phyloP scores from a whole-genome alignment of 2,113 vertebrate genomes.

The Octodon degus region DNA sequence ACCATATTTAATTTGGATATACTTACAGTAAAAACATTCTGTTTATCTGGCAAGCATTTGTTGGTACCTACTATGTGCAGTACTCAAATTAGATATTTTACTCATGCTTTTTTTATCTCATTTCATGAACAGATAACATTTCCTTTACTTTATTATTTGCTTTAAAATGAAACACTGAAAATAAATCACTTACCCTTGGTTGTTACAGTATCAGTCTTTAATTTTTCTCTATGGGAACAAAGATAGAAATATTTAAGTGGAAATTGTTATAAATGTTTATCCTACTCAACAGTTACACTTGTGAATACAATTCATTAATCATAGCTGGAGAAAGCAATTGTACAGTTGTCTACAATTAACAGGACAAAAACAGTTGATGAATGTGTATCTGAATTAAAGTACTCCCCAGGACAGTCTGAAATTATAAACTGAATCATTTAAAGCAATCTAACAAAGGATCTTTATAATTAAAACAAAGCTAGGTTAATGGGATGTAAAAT shows the following conservation, averaged over 20 bases:
- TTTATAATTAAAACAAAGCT: slow-evolving; percentile 96
- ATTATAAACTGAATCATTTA: slow-evolving; percentile 91
- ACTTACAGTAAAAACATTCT: background rate
- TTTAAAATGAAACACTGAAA: slow-evolving; percentile 40
- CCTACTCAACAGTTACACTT: slow-evolving; percentile 85
- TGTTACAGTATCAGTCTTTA: slow-evolving; percentile 79
- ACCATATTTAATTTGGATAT: background rate
- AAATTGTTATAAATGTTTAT: slow-evolving; percentile 91
- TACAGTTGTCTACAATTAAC: slow-evolving; percentile 93
- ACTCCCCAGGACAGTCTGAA: slow-evolving; percentile 89
- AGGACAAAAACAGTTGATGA: slow-evolving; percentile 92
- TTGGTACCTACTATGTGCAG: background rate
- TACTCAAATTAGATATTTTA: background rate
- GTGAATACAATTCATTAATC: slow-evolving; percentile 89
- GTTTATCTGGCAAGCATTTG: background rate
- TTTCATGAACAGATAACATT: background rate
- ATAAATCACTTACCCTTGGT: slow-evolving; percentile 41
- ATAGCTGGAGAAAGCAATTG: slow-evolving; percentile 89
- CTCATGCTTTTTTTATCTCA: background rate
- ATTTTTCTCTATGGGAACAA: slow-evolving; percentile 83
- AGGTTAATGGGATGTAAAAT: slow-evolving; percentile 96
- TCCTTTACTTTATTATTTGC: slow-evolving; percentile 50
- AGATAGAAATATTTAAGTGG: slow-evolving; percentile 86
- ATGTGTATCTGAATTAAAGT: slow-evolving; percentile 90
- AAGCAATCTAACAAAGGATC: slow-evolving; percentile 91